phyloP scores from a whole-genome alignment of 2,888 invertebrate genomes.

The Nemapogon koenigi region DNA sequence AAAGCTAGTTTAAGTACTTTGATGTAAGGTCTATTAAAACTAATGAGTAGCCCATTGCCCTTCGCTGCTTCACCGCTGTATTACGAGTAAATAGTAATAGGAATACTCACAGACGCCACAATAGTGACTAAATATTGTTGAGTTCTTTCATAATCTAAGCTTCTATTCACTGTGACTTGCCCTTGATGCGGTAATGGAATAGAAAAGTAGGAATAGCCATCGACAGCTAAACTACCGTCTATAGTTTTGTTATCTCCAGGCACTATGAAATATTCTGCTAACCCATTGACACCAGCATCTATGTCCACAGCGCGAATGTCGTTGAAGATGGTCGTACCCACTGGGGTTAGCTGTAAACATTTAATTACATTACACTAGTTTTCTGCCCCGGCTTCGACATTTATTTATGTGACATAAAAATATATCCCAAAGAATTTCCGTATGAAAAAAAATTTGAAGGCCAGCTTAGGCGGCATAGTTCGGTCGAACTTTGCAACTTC shows the following conservation, averaged over 20 bases:
- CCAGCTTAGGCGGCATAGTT: no score
- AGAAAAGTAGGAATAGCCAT: slow-evolving; percentile 83
- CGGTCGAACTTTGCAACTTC: no score
- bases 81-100: no score
- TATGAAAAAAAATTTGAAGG: no score
- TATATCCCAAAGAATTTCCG: no score
- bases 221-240: slow-evolving; percentile 67
- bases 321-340: slow-evolving; percentile 86
- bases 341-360: slow-evolving; percentile 80
- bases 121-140: slow-evolving; percentile 88
- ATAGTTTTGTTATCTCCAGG: slow-evolving; percentile 63
- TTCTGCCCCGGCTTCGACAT: no score
- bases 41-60: no score
- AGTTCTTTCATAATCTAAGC: slow-evolving; percentile 86
- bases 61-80: no score
- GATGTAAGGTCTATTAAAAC: no score
- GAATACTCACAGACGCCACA: slow-evolving; percentile 81
- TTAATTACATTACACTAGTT: no score
- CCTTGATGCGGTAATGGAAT: slow-evolving; percentile 90
- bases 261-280: slow-evolving; percentile 85
- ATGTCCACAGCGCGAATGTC: slow-evolving; percentile 80
- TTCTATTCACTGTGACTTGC: slow-evolving; percentile 84
- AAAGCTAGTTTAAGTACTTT: no score
- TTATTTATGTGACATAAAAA: no score
- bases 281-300: slow-evolving; percentile 87